These are phyloP conservation scores for Nixonia krombeini DNA, from an alignment of 1,140 invertebrate species.

Conservation along the genomic window DNA sequence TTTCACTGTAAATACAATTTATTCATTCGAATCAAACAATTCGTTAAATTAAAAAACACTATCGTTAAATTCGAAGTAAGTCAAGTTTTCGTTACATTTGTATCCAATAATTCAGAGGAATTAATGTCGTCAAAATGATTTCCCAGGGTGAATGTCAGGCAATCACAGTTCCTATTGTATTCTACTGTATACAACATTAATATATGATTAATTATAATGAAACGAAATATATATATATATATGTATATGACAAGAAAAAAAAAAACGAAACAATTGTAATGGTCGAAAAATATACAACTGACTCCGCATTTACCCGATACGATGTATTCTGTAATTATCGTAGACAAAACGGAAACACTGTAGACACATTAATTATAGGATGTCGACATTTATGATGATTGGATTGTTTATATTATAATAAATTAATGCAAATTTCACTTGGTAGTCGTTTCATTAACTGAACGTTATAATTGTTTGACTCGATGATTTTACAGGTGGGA, in stretches of 20 bases:
- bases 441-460: neutral
- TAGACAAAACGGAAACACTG: neutral
- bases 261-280: neutral
- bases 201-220: constrained; percentile 13
- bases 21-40: too few species aligned
- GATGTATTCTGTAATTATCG: neutral
- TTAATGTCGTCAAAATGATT: constrained; percentile 16
- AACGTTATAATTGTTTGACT: neutral
- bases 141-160: constrained; percentile 26
- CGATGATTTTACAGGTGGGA: neutral
- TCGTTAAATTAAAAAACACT: too few species aligned
- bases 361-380: neutral
- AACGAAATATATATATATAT: neutral
- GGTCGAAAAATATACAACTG: neutral
- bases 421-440: neutral
- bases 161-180: constrained; percentile 36
- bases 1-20: too few species aligned
- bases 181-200: constrained; percentile 8
- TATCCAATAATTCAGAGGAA: too few species aligned
- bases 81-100: too few species aligned
- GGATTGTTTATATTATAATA: neutral
- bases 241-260: too few species aligned
- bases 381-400: neutral
- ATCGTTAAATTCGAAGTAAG: too few species aligned
- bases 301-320: neutral